These are phyloP conservation scores for Xerus rutilus DNA, from an alignment of 2,797 vertebrate genomes.

Conservation along the genomic window DNA sequence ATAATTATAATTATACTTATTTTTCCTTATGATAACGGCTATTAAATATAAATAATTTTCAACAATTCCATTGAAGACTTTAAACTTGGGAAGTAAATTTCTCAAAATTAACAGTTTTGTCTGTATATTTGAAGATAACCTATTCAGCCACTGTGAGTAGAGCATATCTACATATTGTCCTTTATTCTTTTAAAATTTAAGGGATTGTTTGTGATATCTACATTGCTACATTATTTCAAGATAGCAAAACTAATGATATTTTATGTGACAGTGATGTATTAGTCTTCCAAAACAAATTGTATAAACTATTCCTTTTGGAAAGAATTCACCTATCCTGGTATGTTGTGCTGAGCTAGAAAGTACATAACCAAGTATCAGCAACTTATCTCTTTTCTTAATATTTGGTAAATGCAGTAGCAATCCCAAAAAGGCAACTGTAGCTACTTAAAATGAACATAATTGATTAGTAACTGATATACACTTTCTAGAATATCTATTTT, in stretches of 20 bases:
- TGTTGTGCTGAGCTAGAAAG: constrained; percentile 71
- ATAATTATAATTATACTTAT: too few species aligned
- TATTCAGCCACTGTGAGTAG: background rate
- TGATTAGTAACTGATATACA: constrained; percentile 82
- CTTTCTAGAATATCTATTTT: constrained; percentile 42
- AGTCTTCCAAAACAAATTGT: constrained; percentile 73
- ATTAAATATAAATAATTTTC: background rate
- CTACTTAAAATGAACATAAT: constrained; percentile 73
- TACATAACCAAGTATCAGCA: constrained; percentile 57
- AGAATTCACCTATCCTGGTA: constrained; percentile 72
- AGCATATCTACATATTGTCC: background rate
- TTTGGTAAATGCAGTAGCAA: constrained; percentile 13
- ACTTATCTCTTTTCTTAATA: constrained; percentile 50
- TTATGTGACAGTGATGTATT: constrained; percentile 74
- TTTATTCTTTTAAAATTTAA: background rate
- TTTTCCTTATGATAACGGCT: background rate
- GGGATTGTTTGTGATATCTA: background rate
- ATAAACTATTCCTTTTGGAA: constrained; percentile 75
- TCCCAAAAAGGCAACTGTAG: background rate
- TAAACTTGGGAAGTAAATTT: background rate
- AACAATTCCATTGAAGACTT: background rate
- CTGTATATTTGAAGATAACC: background rate
- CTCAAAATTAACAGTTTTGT: background rate
- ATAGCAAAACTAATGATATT: constrained; percentile 77
- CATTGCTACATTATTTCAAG: constrained; percentile 25